These are phyloP conservation scores for Gasterosteus aculeatus DNA, from an alignment of 2,113 vertebrate genomes.

Conservation along the genomic window DNA sequence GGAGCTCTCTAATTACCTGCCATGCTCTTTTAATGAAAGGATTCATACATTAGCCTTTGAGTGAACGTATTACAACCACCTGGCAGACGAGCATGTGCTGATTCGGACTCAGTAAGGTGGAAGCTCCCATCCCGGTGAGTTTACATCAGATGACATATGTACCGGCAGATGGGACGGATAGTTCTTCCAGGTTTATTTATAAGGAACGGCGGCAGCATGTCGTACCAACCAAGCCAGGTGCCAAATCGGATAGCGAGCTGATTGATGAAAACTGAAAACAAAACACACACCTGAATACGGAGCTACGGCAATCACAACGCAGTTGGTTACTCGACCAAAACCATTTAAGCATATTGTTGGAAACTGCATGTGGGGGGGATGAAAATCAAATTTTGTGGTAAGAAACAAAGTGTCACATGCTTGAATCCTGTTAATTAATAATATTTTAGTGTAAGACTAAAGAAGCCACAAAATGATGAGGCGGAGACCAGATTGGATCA, in stretches of 20 bases:
- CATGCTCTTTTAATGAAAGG: slow-evolving; percentile 30
- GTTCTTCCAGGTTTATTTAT: slow-evolving; percentile 76
- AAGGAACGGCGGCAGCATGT: slow-evolving; percentile 68
- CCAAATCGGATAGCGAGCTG: slow-evolving; percentile 69
- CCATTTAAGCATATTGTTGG: slow-evolving; percentile 2
- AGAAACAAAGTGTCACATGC: not conserved
- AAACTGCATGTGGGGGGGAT: not conserved
- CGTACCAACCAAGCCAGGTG: slow-evolving; percentile 71
- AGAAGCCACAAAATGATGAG: slow-evolving; percentile 17
- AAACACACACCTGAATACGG: slow-evolving; percentile 48
- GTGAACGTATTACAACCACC: slow-evolving; percentile 54
- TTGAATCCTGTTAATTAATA: not conserved
- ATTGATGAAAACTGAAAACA: slow-evolving; percentile 69
- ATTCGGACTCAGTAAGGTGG: slow-evolving; percentile 63
- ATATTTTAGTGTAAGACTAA: not conserved
- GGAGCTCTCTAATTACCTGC: slow-evolving; percentile 27
- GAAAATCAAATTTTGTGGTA: not conserved
- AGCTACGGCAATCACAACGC: slow-evolving; percentile 24
- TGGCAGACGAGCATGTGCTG: slow-evolving; percentile 59
- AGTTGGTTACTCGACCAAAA: slow-evolving; percentile 27
- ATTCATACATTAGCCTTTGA: slow-evolving; percentile 33
- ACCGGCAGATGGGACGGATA: slow-evolving; percentile 75
- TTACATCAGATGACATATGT: slow-evolving; percentile 77
- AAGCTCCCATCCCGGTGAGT: slow-evolving; percentile 56
- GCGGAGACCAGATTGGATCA: not conserved